Percentiles rank a stretch among this genome's conserved stretches.
Conservation (phyloP, 30 jellyfish, hydroid and myxozoan genomes). For the Aurelia aurita complex sp. Pacific region DNA sequence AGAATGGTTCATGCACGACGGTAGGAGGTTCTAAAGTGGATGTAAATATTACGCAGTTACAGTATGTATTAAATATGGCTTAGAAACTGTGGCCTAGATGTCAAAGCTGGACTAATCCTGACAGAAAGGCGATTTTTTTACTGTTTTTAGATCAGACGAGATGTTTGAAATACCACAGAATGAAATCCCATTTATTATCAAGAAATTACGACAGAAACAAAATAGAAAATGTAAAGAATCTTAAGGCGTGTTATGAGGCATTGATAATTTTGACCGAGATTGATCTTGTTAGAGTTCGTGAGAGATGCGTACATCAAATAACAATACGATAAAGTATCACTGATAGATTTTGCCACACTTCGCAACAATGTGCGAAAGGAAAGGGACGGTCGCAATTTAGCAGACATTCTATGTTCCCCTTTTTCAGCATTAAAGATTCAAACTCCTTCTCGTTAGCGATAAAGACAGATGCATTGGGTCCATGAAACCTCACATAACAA, state of each 20-base stretch:
- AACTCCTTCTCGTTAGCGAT: too few species aligned
- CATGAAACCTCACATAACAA: not conserved
- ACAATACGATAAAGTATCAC: too few species aligned
- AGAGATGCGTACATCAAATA: not conserved
- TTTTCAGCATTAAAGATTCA: too few species aligned
- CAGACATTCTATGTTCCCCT: too few species aligned
- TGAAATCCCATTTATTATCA: not conserved
- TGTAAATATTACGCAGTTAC: too few species aligned
- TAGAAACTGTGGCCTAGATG: not conserved
- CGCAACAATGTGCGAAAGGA: too few species aligned
- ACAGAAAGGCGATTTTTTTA: not conserved
- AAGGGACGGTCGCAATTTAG: too few species aligned
- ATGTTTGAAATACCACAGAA: not conserved
- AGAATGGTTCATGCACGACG: too few species aligned
- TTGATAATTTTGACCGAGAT: not conserved
- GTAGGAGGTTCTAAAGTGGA: too few species aligned
- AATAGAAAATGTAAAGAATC: not conserved
- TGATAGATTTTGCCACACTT: too few species aligned
- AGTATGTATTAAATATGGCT: not conserved
- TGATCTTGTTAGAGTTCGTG: not conserved
- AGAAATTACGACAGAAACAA: not conserved
- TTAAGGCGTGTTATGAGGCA: not conserved
- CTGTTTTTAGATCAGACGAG: not conserved
- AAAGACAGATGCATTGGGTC: not conserved
- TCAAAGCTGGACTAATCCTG: not conserved